Evolutionary conservation across 1,140 invertebrate species (phyloP).

Genomic region (Chrysomallon squamiferum): DNA sequence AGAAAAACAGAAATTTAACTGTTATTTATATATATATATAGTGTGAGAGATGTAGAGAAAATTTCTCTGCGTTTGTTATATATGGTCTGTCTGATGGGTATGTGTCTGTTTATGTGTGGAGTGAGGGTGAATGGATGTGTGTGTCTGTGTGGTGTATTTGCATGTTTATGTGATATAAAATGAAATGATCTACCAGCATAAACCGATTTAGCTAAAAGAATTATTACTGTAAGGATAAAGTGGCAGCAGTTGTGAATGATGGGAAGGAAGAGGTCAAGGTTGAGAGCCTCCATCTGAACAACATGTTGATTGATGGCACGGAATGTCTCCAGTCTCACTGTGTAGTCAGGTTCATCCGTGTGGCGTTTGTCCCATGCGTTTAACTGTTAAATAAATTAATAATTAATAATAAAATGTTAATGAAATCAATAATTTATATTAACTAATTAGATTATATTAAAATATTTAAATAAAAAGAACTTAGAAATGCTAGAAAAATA

Average conservation of each 20-base stretch:
- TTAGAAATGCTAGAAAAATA: too few relatives aligned
- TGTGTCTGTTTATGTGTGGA: neutral
- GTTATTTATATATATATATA: neutral
- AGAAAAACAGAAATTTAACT: neutral
- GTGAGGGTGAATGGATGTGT: too few relatives aligned
- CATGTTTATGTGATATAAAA: too few relatives aligned
- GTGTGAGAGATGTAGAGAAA: neutral
- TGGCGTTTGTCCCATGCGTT: slow-evolving; percentile 86
- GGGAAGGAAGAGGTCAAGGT: slow-evolving; percentile 73
- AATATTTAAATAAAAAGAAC: too few relatives aligned
- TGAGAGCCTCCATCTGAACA: slow-evolving; percentile 66
- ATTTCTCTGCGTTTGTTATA: neutral
- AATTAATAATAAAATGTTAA: too few relatives aligned
- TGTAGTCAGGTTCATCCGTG: slow-evolving; percentile 92
- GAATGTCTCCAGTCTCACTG: slow-evolving; percentile 74
- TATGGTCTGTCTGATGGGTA: neutral
- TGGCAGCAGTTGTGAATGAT: slow-evolving; percentile 84
- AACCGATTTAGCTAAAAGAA: neutral
- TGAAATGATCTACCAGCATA: too few relatives aligned
- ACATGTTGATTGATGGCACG: slow-evolving; percentile 72
- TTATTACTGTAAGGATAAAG: slow-evolving; percentile 71
- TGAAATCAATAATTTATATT: too few relatives aligned
- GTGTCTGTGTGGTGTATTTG: too few relatives aligned
- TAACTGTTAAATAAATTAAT: slow-evolving; percentile 65
- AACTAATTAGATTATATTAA: too few relatives aligned